Evolutionary conservation across 1,140 invertebrate species (phyloP).

Genomic region (Zophobas atratus): DNA sequence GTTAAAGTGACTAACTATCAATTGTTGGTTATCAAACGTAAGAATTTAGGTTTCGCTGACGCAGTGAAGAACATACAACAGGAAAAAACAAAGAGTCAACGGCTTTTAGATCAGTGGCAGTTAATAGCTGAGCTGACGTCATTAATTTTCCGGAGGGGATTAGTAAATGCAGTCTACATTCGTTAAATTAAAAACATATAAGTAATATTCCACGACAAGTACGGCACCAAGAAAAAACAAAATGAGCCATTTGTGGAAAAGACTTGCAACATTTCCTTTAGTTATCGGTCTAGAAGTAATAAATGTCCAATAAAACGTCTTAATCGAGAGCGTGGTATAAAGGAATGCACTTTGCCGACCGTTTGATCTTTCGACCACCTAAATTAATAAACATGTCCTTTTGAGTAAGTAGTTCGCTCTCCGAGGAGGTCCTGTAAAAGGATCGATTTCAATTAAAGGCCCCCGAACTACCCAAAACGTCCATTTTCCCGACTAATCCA

Average conservation of each 20-base stretch:
- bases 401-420: neutral
- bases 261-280: no score
- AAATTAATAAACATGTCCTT: slow-evolving; percentile 7
- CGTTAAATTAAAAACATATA: no score
- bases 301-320: neutral
- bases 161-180: no score
- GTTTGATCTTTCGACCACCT: neutral
- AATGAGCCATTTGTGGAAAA: no score
- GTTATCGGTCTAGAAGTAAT: no score
- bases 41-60: neutral
- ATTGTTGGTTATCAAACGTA: slow-evolving; percentile 2
- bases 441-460: slow-evolving; percentile 1
- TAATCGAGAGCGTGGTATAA: neutral
- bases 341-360: neutral
- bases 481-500: neutral
- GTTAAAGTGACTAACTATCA: slow-evolving; percentile 10
- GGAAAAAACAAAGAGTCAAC: no score
- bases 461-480: neutral
- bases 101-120: no score
- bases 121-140: no score
- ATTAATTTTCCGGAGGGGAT: no score
- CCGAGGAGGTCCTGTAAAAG: slow-evolving; percentile 4
- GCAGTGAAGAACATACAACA: no score
- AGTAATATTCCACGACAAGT: no score
- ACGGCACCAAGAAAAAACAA: no score